Base-by-base conservation (phyloP, 2,113 vertebrate genomes). In the cat (Felis catus) region DNA sequence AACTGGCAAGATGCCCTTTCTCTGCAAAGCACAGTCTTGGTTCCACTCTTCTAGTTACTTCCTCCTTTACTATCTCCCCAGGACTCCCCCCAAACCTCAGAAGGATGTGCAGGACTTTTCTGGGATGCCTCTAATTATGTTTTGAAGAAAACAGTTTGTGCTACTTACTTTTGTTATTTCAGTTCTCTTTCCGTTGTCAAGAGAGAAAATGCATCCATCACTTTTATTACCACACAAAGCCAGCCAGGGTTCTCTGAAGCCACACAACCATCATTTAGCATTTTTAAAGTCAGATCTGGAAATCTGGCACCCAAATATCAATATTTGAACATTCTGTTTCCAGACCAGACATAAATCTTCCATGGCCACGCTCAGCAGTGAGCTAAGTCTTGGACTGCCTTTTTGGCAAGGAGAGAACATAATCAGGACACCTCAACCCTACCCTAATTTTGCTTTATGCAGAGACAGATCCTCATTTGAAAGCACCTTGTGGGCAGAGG, bases 301-400 rank as follows among this genome's bases (percentile, higher is more conserved):
- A 98, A 95, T 96, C 98, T 92, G 93, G 89, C 89, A 96, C 88
- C 97, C 88, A 98, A 97, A 97, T 97, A 98, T 97, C 98, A 97
- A 98, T 97, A 98, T 94, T 97, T 95, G 94, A 98, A 96, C 95
- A 53, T 95, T 97, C 90, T 81, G n/a, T 95, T 94, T 98, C 98
- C 93, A 98, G 95, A 97, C 79, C 18, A 25, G 66, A 68, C 79
- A 98, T 98, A 98, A 98, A 98, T 98, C 97, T 97, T 91, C 94
- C 89, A 81, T 96, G 84, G 90, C 53, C 0, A 0, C n/a, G 53
- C 82, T 98, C 90, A 93, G 96, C 94, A 94, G 89, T 96, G 94
- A 98, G 95, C 97, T 98, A 97, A 97, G 89, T 94, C 98, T 98
- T 98, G 93, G 96, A 97, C 96, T 86, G 96, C 80, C 91, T 94